phyloP scores from a whole-genome alignment of 2,888 invertebrate species.

The Brachylomia viminalis region DNA sequence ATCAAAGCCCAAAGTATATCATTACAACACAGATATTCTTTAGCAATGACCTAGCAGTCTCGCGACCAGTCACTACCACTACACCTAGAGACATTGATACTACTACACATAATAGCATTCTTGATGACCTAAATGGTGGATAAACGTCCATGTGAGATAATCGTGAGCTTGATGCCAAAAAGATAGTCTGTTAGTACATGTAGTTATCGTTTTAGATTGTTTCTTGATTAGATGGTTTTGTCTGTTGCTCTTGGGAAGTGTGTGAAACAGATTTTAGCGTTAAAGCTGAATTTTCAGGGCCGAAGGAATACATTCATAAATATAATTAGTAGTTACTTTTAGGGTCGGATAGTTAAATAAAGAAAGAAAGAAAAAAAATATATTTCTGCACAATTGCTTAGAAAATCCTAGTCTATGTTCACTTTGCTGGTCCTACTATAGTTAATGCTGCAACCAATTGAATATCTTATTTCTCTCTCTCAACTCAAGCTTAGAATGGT shows the following conservation, averaged over 20 bases:
- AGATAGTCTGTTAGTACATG: background rate
- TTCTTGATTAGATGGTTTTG: background rate
- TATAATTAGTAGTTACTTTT: too few species aligned
- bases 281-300: background rate
- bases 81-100: conserved; percentile 23
- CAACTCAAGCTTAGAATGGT: too few species aligned
- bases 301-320: too few species aligned
- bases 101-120: conserved; percentile 29
- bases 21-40: conserved; percentile 50
- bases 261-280: too few species aligned
- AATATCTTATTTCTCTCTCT: too few species aligned
- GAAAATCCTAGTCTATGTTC: too few species aligned
- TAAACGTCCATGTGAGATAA: conserved; percentile 21
- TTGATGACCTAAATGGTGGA: conserved; percentile 48
- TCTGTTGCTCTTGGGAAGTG: background rate
- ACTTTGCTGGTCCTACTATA: too few species aligned
- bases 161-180: conserved; percentile 25
- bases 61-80: conserved; percentile 19
- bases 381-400: too few species aligned
- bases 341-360: too few species aligned
- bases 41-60: conserved; percentile 42
- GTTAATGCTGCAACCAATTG: too few species aligned
- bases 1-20: background rate
- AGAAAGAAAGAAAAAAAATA: too few species aligned
- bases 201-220: conserved; percentile 16